Base-by-base conservation (phyloP, 2,888 invertebrate species). In the Omphaloscelis lunosa region DNA sequence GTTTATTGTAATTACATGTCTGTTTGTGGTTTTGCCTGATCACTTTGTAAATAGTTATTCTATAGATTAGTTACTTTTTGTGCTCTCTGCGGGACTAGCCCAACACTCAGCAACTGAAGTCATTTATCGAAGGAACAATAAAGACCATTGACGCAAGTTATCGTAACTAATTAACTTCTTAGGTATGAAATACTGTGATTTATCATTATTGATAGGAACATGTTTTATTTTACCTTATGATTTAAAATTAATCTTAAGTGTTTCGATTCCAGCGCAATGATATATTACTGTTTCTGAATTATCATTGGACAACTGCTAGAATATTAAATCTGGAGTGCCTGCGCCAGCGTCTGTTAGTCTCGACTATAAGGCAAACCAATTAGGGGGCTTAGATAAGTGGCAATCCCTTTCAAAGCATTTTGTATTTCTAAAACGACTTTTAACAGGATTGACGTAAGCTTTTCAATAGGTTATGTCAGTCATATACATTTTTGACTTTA, bases 11-110 rank as follows among this genome's bases (percentile, higher is more conserved):
- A 65, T 65, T 0, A 65, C n/a, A 61, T 41, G 27, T 45, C 17
- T 27, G 11, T 62, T 53, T 80, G 71, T 71, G 73, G 80, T 80
- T 83, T 80, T 69, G 58, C 29, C 39, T 27, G n/a, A 68, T 27
- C 48, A 66, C 41, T 63, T 66, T 23, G 29, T 65, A 66, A 80
- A 79, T 72, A 45, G 41, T 29, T 58, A 75, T 72, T 71, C 7
- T 39, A n/a, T 66, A 79, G 39, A 72, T 79, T 72, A 58, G 41
- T 76, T 39, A 56, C 7, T 76, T 83, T 61, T 72, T 76, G 34
- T 75, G 34, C 41, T 62, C 23, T 34, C n/a, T 29, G 41, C 12
- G 59, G 77, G 77, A 34, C 51, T 72, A 77, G 53, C 61, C 76
- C 68, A 75, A 45, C 45, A 34, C n/a, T 41, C 27, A 23, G 41